phyloP scores from a whole-genome alignment of 2,113 vertebrate genomes.

The Melanerpes formicivorus region DNA sequence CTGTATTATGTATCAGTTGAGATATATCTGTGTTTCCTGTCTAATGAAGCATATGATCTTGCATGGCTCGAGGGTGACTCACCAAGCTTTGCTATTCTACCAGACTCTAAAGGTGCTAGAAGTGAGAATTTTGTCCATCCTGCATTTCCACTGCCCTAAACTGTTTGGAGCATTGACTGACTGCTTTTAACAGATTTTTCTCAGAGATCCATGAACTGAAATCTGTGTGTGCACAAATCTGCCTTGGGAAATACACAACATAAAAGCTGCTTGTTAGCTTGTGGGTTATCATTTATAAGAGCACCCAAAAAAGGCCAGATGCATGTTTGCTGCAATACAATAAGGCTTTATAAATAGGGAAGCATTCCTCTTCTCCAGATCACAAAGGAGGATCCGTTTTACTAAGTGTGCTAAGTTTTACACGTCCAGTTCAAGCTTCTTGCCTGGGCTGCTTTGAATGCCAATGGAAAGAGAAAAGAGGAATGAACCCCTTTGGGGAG shows the following conservation, averaged over 20 bases:
- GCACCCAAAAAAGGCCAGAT: neutral
- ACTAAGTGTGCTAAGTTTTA: neutral
- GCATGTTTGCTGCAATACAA: neutral
- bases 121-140: slow-evolving; percentile 11
- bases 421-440: neutral
- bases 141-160: neutral
- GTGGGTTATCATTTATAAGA: neutral
- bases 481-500: neutral
- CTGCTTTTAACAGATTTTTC: neutral
- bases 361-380: neutral
- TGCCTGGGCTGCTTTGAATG: neutral
- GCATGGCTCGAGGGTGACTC: slow-evolving; percentile 54
- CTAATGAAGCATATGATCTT: slow-evolving; percentile 57
- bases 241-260: neutral
- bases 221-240: neutral
- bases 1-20: slow-evolving; percentile 64
- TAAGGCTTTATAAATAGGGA: neutral
- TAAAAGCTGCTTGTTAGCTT: neutral
- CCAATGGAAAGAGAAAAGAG: neutral
- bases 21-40: slow-evolving; percentile 69
- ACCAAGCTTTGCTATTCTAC: slow-evolving; percentile 5
- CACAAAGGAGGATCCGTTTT: neutral
- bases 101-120: neutral
- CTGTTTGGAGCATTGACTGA: neutral
- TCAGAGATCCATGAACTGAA: neutral